Conservation (phyloP, 2,113 vertebrate genomes). For the Oncorhynchus clarkii region DNA sequence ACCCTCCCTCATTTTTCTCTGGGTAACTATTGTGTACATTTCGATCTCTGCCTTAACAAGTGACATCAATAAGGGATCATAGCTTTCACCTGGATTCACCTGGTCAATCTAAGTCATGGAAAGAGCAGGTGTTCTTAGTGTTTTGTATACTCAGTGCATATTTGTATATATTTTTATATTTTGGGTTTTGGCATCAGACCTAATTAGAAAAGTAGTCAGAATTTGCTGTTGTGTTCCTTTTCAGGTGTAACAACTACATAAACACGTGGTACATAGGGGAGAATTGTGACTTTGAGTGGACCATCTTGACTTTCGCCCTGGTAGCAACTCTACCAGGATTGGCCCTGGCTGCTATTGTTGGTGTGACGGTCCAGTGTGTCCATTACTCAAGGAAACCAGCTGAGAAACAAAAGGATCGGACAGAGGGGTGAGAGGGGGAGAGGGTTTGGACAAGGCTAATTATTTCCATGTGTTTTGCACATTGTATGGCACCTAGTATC, state of each 20-base stretch:
- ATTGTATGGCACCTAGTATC: too few species aligned
- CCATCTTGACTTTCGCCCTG: slow-evolving; percentile 29
- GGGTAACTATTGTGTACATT: too few species aligned
- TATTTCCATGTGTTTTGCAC: too few species aligned
- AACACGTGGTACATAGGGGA: slow-evolving; percentile 37
- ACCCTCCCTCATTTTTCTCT: too few species aligned
- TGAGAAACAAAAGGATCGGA: background rate
- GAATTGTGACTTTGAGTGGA: slow-evolving; percentile 40
- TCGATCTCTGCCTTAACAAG: too few species aligned
- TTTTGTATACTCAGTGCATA: too few species aligned
- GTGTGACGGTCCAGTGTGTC: slow-evolving; percentile 19
- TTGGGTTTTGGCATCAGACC: background rate
- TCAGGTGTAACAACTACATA: slow-evolving; percentile 40
- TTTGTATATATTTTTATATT: too few species aligned
- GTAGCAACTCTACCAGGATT: slow-evolving; percentile 49
- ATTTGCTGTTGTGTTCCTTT: background rate
- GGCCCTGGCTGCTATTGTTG: slow-evolving; percentile 32
- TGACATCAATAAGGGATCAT: too few species aligned
- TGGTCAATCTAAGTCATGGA: too few species aligned
- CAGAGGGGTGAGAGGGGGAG: background rate
- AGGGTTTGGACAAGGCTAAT: background rate
- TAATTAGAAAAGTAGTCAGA: background rate
- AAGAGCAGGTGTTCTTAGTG: too few species aligned
- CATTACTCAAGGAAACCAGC: slow-evolving; percentile 1
- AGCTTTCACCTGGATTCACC: too few species aligned